Percentiles rank a stretch among this genome's conserved stretches.
Evolutionary conservation across 1,140 invertebrate species (phyloP).

Genomic region (Dendroctonus ponderosae): DNA sequence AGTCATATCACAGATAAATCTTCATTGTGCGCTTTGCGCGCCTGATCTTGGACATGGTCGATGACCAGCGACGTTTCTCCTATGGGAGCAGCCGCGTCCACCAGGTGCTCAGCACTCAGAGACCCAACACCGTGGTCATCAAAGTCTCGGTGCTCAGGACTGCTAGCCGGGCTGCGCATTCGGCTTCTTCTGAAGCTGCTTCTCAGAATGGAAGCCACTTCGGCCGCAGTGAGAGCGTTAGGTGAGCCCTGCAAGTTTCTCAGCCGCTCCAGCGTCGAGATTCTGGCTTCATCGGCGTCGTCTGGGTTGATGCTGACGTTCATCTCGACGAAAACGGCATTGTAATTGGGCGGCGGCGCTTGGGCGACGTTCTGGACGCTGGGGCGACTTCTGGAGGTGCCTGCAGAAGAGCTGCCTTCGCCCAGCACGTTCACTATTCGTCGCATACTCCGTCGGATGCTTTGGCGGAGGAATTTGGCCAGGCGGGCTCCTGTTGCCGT

Average conservation of each 20-base stretch:
- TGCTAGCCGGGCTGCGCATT: conserved; percentile 20
- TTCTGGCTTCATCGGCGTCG: conserved; percentile 24
- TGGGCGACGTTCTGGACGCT: conserved; percentile 29
- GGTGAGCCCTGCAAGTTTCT: conserved; percentile 38
- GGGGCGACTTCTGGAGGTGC: conserved; percentile 7
- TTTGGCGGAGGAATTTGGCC: conserved; percentile 75
- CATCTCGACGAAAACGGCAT: conserved; percentile 58
- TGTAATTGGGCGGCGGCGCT: conserved; percentile 63
- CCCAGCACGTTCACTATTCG: conserved; percentile 59
- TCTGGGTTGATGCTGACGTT: conserved; percentile 34
- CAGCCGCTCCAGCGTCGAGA: conserved; percentile 40
- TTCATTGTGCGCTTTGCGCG: too few species aligned
- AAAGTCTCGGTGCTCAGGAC: conserved; percentile 12
- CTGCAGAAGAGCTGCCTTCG: conserved; percentile 41
- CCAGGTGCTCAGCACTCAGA: conserved; percentile 57
- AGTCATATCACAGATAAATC: too few species aligned
- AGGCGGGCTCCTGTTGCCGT: conserved; percentile 83
- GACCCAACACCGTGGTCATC: conserved; percentile 48
- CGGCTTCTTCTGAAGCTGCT: conserved; percentile 58
- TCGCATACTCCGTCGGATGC: conserved; percentile 75
- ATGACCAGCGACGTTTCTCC: conserved; percentile 56
- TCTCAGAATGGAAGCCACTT: conserved; percentile 59
- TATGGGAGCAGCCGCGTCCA: conserved; percentile 60
- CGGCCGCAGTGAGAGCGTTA: conserved; percentile 56
- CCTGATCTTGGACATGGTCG: conserved; percentile 25